Evolutionary conservation across 2,113 vertebrate genomes (phyloP).

Genomic region (Struthidea cinerea): DNA sequence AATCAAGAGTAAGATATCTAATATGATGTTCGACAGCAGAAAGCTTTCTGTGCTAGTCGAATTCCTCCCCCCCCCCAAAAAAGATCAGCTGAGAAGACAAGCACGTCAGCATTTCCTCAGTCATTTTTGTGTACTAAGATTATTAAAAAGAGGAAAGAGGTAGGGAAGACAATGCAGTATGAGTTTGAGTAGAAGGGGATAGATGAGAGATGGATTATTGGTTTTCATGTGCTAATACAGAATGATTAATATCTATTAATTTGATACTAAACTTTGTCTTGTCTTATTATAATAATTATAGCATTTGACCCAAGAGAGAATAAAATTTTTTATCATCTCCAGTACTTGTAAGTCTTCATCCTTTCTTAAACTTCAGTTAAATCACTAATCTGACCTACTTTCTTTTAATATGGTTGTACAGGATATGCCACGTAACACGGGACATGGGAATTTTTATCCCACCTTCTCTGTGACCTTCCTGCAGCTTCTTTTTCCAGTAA

Average conservation of each 20-base stretch:
- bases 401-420: background rate
- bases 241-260: background rate
- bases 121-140: background rate
- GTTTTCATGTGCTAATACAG: background rate
- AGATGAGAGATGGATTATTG: background rate
- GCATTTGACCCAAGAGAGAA: background rate
- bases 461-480: background rate
- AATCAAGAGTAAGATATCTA: background rate
- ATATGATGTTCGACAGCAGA: background rate
- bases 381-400: background rate
- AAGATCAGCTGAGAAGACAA: background rate
- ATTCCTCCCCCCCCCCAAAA: fast-evolving
- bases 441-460: background rate
- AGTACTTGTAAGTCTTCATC: background rate
- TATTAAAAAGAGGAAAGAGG: background rate
- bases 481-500: background rate
- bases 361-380: background rate
- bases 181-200: background rate
- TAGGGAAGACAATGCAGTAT: background rate
- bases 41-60: background rate
- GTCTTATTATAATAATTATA: background rate
- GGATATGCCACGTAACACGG: fast-evolving
- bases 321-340: background rate
- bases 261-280: background rate
- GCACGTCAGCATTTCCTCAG: background rate